Conservation (phyloP, 2,113 vertebrate species). For the Onychostruthus taczanowskii region DNA sequence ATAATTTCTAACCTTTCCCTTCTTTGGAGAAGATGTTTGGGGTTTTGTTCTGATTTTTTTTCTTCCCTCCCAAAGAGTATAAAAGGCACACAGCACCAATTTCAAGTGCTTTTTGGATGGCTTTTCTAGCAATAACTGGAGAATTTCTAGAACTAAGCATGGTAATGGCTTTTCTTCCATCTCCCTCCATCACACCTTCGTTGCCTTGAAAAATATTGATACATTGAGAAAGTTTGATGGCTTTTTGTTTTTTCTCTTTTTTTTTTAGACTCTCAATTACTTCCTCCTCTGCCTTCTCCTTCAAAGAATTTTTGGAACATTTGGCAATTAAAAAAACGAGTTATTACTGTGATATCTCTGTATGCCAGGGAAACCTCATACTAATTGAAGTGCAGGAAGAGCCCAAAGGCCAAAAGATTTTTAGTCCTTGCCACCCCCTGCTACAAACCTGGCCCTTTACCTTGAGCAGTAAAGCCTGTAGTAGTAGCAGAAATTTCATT, state of each 20-base stretch:
- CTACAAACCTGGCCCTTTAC: neutral
- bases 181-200: neutral
- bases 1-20: constrained; percentile 80
- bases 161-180: constrained; percentile 25
- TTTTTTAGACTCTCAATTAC: neutral
- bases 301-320: neutral
- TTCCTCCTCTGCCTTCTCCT: neutral
- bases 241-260: neutral
- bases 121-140: constrained; percentile 68
- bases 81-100: constrained; percentile 73
- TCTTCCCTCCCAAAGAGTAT: constrained; percentile 9
- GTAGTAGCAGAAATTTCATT: neutral
- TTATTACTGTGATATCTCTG: neutral
- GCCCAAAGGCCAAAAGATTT: neutral
- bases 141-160: constrained; percentile 68
- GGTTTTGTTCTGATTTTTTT: constrained; percentile 18
- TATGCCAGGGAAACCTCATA: neutral
- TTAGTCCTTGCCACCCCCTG: neutral
- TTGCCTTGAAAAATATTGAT: constrained; percentile 46
- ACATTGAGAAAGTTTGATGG: constrained; percentile 5
- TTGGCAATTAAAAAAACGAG: neutral
- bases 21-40: constrained; percentile 69
- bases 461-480: neutral
- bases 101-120: constrained; percentile 70
- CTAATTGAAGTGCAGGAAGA: neutral